A percentile compares a stretch with the other conserved stretches of the same genome.
Conservation (phyloP, 2,797 vertebrate genomes). For the Hemibagrus guttatus region DNA sequence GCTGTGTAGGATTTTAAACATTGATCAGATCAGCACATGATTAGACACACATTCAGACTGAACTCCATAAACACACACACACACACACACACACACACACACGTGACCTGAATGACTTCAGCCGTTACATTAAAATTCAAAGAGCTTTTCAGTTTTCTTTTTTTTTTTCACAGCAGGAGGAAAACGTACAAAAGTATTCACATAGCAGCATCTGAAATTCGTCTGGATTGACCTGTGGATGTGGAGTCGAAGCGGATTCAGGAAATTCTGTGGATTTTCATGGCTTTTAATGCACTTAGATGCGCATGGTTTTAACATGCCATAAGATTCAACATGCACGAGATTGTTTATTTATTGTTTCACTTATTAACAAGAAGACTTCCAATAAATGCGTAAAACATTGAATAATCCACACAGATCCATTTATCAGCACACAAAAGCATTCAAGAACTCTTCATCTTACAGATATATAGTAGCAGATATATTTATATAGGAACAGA, state of each 20-base stretch:
- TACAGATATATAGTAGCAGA: slow-evolving; percentile 12
- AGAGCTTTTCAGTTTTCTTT: background rate
- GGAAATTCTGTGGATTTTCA: slow-evolving; percentile 31
- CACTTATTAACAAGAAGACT: slow-evolving; percentile 19
- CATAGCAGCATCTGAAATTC: slow-evolving; percentile 50
- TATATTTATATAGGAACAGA: slow-evolving; percentile 4
- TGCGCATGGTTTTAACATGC: slow-evolving; percentile 17
- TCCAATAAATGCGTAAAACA: slow-evolving; percentile 26
- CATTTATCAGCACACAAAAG: slow-evolving; percentile 28
- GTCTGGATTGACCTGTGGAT: background rate
- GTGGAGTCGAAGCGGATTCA: background rate
- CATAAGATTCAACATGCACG: background rate
- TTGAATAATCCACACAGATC: slow-evolving; percentile 26
- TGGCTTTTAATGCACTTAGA: slow-evolving; percentile 39
- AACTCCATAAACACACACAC: slow-evolving; percentile 33
- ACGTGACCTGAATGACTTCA: background rate
- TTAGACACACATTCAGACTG: slow-evolving; percentile 46
- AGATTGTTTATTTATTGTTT: slow-evolving; percentile 8
- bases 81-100: slow-evolving; percentile 13
- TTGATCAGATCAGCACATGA: slow-evolving; percentile 34
- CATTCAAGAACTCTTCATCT: slow-evolving; percentile 4
- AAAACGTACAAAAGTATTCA: slow-evolving; percentile 28
- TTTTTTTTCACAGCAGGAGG: background rate
- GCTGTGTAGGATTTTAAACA: slow-evolving; percentile 14
- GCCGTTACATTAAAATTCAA: slow-evolving; percentile 10